Evolutionary conservation across 2,797 vertebrate species (phyloP), one percentile per base, ranked within the genome.

Genomic region (Scleropages formosus): DNA sequence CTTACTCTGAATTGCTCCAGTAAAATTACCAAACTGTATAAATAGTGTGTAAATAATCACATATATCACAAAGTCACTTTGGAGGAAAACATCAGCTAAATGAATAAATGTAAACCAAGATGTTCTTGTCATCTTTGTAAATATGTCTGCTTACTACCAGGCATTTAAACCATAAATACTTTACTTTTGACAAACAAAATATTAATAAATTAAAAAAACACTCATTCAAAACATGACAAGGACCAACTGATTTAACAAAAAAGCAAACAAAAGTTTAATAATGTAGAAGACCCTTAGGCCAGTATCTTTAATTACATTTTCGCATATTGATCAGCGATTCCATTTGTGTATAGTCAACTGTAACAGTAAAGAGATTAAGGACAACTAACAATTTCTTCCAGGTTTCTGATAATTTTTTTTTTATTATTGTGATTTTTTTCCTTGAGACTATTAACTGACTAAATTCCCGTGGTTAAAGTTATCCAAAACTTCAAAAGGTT

Each of bases 261-360:
- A 72, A 74, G 70, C 46, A 84, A 47, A 81, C 22, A 75, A 75
- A 78, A 18, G 27, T 66, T 71, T 77, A 83, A 72, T 77, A 83
- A 76, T 75, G 86, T 72, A 84, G 80, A 84, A 83, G 86, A 87
- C 87, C 75, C 84, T 63, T 51, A 82, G 83, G 87, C 18, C 82
- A 81, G 82, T 71, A 71, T 75, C 88, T 91, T 90, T 91, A 90
- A 89, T 77, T 76, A 47, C 64, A 77, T 85, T 76, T 82, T 78
- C 82, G 84, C 82, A 71, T 59, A 85, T 82, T 86, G 88, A 88
- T 80, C 82, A 87, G 81, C 86, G 84, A 89, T 44, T 13, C 26
- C 56, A 27, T 75, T 18, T 46, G 74, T 74, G 59, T 75, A 75
- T 74, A 67, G 51, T 67, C 63, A 66, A 63, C 12, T 75, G 64